These are phyloP conservation scores for Hipposideros larvatus DNA, from an alignment of 2,797 vertebrate genomes.

Conservation along the genomic window DNA sequence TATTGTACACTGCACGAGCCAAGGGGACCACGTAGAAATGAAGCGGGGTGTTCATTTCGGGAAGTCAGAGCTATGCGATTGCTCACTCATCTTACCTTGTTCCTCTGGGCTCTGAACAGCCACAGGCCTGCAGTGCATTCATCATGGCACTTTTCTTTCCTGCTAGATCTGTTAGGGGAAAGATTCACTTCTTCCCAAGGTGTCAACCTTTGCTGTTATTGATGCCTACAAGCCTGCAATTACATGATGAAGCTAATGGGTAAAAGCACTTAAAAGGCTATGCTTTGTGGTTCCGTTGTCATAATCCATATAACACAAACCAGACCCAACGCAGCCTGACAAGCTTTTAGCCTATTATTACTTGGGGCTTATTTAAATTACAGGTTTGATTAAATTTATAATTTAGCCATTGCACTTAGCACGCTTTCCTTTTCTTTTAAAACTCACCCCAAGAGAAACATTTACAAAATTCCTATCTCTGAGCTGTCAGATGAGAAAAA, in stretches of 20 bases:
- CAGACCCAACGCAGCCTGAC: conserved; percentile 48
- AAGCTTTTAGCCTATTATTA: conserved; percentile 65
- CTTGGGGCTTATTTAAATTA: conserved; percentile 68
- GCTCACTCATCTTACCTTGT: background rate
- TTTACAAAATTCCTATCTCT: conserved; percentile 50
- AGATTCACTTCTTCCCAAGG: conserved; percentile 45
- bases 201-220: conserved; percentile 36
- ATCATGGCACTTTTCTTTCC: conserved; percentile 49
- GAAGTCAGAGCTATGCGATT: background rate
- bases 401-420: conserved; percentile 45
- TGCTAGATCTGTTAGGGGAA: background rate
- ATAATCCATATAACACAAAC: conserved; percentile 57
- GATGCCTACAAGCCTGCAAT: conserved; percentile 36
- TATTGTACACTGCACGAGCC: background rate
- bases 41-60: background rate
- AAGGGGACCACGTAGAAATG: background rate
- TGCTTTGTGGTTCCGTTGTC: conserved; percentile 40
- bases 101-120: background rate
- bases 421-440: conserved; percentile 62
- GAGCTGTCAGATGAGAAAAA: conserved; percentile 36
- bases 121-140: background rate
- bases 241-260: conserved; percentile 73
- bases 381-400: conserved; percentile 63
- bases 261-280: conserved; percentile 68
- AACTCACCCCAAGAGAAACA: conserved; percentile 2